phyloP scores from a whole-genome alignment of 2,797 vertebrate genomes.

The Pitangus sulphuratus region DNA sequence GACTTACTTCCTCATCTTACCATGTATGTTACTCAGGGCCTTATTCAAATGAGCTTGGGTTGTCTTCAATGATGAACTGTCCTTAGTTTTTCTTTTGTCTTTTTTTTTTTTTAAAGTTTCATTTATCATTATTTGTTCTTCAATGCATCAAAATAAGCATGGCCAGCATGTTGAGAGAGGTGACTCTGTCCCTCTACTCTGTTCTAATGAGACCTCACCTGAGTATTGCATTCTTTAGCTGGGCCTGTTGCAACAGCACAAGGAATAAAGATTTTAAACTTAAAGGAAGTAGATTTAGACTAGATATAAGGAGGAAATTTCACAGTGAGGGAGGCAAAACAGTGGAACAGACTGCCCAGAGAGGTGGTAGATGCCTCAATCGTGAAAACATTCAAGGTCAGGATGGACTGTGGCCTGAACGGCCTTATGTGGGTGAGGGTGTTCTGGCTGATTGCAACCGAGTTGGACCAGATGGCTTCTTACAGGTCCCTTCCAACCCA shows the following conservation, averaged over 20 bases:
- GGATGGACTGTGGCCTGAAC: background rate
- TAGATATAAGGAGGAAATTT: background rate
- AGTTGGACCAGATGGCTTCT: background rate
- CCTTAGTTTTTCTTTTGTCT: background rate
- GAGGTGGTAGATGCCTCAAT: background rate
- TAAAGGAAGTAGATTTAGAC: background rate
- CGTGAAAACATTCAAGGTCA: background rate
- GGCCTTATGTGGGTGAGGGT: background rate
- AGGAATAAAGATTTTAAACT: background rate
- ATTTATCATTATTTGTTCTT: background rate
- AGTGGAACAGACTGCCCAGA: background rate
- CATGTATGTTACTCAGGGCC: background rate
- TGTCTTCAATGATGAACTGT: background rate
- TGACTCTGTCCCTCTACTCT: background rate
- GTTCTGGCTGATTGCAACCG: background rate
- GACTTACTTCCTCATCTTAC: background rate
- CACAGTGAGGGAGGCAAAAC: background rate
- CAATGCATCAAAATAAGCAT: fast-evolving
- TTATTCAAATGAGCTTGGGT: background rate
- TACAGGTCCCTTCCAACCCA: background rate
- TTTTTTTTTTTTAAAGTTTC: background rate
- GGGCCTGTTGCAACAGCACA: background rate
- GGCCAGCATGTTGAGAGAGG: background rate
- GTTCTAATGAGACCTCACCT: background rate
- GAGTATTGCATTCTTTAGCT: background rate